Base-by-base conservation (phyloP, 2,113 vertebrate species). In the Mormyrus lacerda region DNA sequence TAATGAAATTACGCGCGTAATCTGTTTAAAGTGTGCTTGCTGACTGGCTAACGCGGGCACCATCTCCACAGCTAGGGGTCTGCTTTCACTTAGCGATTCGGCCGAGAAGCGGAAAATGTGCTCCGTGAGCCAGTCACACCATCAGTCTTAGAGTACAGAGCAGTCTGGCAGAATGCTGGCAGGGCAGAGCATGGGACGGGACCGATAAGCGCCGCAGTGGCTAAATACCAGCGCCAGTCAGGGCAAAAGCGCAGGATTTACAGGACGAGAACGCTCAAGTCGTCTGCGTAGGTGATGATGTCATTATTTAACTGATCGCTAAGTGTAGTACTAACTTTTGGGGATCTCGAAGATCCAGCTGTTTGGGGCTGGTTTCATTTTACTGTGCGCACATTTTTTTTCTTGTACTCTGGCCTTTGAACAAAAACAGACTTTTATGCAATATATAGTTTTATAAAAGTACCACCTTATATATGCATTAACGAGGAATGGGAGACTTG, bases 61-160 rank as follows among this genome's bases (percentile, higher is more conserved):
- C 31, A 11, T 17, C 73, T 17, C 17, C 17, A 1, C 31, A 15
- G 31, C 73, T 39, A 35, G 13, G 11, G 73, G 73, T 79, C 53
- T 91, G 92, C 89, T 93, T 47, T 11, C 82, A 84, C 82, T 84
- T 79, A 79, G 73, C 73, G 17, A 15, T n/a, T 39, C 15, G 15
- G 73, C 17, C 6, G 35, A 79, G 35, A 79, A 79, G 35, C 19
- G 73, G 73, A 79, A 79, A 79, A 79, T 15, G 73, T 42, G 8
- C 35, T 47, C 4, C 4, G 24, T 10, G 82, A 19, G 35, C 15
- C 31, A 42, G 73, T 17, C 73, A 42, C 82, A 84, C 82, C 82
- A 84, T 84, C 82, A 84, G 2, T 45, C 39, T 84, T 47, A 44
- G 17, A 10, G 39, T n/a, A 45, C 82, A 10, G 44, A 10, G 42